Conservation (phyloP, 2,113 vertebrate genomes). For the Rhynchopsitta pachyrhyncha region DNA sequence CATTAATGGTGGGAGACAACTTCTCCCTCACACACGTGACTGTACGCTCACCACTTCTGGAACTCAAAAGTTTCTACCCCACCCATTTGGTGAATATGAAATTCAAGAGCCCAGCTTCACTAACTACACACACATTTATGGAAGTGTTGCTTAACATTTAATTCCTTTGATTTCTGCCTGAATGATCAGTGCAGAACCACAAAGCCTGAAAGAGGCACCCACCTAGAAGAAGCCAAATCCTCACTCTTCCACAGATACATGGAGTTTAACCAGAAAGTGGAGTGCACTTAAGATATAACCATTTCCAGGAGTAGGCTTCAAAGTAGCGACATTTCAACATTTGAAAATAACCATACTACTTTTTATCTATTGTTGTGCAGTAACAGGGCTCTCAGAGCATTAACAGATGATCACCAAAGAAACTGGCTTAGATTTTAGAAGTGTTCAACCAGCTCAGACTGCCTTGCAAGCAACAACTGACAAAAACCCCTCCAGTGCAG, state of each 20-base stretch:
- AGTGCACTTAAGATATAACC: neutral
- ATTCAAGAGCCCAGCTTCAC: neutral
- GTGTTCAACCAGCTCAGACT: slow-evolving; percentile 19
- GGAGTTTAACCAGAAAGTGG: neutral
- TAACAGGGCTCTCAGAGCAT: slow-evolving; percentile 1
- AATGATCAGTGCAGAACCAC: neutral
- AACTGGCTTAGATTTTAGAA: slow-evolving; percentile 9
- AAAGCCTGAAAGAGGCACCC: slow-evolving; percentile 6
- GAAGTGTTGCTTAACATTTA: slow-evolving; percentile 18
- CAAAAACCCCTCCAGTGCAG: slow-evolving; percentile 5
- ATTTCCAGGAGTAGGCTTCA: neutral
- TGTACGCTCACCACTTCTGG: neutral
- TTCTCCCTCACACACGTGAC: neutral
- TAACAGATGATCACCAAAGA: slow-evolving; percentile 40
- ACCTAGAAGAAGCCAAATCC: slow-evolving; percentile 28
- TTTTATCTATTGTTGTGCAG: slow-evolving; percentile 36
- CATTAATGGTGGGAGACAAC: neutral
- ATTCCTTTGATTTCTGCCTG: neutral
- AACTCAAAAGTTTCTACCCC: neutral
- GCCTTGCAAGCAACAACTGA: slow-evolving; percentile 25
- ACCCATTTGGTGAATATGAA: neutral
- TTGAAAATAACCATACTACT: slow-evolving; percentile 12
- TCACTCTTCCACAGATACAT: neutral
- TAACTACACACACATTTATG: neutral
- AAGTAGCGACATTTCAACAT: slow-evolving; percentile 22